A percentile compares a stretch with the other conserved stretches of the same genome.
Conservation (phyloP, 2,797 vertebrate species). For the Sebastes oblongus region DNA sequence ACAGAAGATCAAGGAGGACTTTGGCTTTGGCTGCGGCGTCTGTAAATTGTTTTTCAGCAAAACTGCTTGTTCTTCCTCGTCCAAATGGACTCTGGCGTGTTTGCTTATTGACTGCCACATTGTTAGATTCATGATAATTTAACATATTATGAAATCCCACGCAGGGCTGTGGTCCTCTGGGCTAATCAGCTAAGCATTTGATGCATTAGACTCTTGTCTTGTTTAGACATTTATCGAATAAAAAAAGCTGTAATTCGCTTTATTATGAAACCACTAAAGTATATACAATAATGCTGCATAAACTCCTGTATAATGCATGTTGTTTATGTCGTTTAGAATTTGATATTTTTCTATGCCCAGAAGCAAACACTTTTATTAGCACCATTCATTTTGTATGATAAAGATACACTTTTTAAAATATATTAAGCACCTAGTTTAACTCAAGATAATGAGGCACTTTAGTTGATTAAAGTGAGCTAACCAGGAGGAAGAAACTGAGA, state of each 20-base stretch:
- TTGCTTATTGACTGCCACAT: conserved; percentile 39
- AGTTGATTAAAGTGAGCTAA: background rate
- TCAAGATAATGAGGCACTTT: background rate
- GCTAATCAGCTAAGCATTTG: conserved; percentile 40
- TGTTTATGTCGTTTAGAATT: conserved; percentile 3
- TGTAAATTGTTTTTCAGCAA: conserved; percentile 6
- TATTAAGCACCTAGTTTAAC: background rate
- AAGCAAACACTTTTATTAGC: conserved; percentile 11
- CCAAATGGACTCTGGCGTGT: conserved; percentile 39
- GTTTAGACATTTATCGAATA: conserved; percentile 33
- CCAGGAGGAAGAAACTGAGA: background rate
- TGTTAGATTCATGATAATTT: conserved; percentile 50
- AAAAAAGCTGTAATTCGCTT: background rate
- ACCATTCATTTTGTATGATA: background rate
- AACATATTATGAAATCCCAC: conserved; percentile 51
- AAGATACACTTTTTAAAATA: background rate
- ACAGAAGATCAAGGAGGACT: conserved; percentile 11
- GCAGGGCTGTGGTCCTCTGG: conserved; percentile 34
- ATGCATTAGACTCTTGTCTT: conserved; percentile 12
- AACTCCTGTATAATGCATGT: background rate
- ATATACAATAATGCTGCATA: background rate
- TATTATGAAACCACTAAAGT: conserved; percentile 9
- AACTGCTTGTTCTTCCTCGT: background rate
- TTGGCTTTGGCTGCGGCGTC: background rate
- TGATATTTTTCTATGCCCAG: background rate